Evolutionary conservation across 2,888 invertebrate species (phyloP).

Genomic region (Salpingus planirostris): DNA sequence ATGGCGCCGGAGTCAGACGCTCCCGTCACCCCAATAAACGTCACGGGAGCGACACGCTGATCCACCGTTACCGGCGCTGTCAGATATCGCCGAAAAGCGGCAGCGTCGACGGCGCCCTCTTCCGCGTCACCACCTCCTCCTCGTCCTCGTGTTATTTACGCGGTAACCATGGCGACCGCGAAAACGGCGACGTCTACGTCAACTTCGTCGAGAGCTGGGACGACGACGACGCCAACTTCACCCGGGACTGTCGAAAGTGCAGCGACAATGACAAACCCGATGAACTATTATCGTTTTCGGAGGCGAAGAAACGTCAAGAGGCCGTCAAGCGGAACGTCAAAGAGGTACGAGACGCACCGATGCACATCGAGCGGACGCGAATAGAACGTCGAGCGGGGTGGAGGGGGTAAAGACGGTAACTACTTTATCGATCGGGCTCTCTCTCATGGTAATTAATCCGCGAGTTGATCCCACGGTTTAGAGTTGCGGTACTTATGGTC

Average conservation of each 20-base stretch:
- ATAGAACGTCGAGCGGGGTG: too few relatives aligned
- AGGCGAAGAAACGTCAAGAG: conserved; percentile 29
- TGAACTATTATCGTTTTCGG: conserved; percentile 21
- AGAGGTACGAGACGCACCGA: too few relatives aligned
- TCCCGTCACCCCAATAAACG: conserved; percentile 2
- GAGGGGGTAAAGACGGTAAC: too few relatives aligned
- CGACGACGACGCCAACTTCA: conserved; percentile 24
- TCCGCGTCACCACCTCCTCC: conserved; percentile 21
- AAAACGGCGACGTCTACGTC: conserved; percentile 32
- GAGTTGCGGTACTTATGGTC: too few relatives aligned
- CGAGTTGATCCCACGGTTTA: too few relatives aligned
- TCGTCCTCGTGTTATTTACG: too few relatives aligned
- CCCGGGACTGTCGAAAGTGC: conserved; percentile 13
- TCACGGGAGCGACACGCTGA: conserved; percentile 25
- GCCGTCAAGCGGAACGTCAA: conserved; percentile 30
- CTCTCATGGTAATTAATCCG: too few relatives aligned
- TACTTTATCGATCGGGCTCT: too few relatives aligned
- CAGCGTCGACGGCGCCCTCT: conserved; percentile 23
- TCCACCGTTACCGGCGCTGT: conserved; percentile 23
- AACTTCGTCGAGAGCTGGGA: conserved; percentile 32
- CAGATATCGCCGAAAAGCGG: conserved; percentile 29
- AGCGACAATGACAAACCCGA: conserved; percentile 5
- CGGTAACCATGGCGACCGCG: too few relatives aligned
- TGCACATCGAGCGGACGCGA: too few relatives aligned
- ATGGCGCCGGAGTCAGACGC: conserved; percentile 12